These are phyloP conservation scores for Crotalus horridus DNA, from an alignment of 2,113 vertebrate species.

Conservation along the genomic window DNA sequence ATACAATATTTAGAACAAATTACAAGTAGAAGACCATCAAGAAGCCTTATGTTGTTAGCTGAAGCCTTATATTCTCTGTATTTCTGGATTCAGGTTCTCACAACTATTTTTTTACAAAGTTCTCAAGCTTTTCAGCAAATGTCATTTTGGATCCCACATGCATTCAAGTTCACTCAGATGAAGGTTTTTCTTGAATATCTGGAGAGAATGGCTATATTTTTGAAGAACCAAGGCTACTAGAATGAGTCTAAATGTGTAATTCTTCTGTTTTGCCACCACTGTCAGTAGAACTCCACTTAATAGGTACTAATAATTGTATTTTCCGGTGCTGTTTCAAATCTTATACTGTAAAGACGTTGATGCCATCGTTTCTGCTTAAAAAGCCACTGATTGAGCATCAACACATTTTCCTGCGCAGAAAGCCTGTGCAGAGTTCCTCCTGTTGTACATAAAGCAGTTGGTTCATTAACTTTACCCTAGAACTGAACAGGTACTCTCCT, in stretches of 20 bases:
- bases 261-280: conserved; percentile 23
- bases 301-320: not conserved
- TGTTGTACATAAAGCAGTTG: not conserved
- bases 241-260: conserved; percentile 1
- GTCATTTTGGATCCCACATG: not conserved
- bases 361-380: not conserved
- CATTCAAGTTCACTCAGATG: not conserved
- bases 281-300: not conserved
- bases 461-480: not conserved
- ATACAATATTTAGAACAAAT: not conserved
- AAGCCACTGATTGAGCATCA: not conserved
- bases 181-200: not conserved
- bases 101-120: not conserved
- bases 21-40: not conserved
- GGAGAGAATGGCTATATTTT: not conserved
- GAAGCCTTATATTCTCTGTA: not conserved
- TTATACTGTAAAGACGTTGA: not conserved
- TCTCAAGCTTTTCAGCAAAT: not conserved
- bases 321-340: conserved; percentile 6
- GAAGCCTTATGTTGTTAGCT: not conserved
- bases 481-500: not conserved
- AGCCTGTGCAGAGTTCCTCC: not conserved
- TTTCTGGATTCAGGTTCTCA: not conserved
- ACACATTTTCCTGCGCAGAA: not conserved
- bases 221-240: not conserved